A percentile compares a stretch with the other conserved stretches of the same genome.
These are phyloP conservation scores for Carposina sasakii DNA, from an alignment of 1,140 invertebrate genomes.

Conservation along the genomic window DNA sequence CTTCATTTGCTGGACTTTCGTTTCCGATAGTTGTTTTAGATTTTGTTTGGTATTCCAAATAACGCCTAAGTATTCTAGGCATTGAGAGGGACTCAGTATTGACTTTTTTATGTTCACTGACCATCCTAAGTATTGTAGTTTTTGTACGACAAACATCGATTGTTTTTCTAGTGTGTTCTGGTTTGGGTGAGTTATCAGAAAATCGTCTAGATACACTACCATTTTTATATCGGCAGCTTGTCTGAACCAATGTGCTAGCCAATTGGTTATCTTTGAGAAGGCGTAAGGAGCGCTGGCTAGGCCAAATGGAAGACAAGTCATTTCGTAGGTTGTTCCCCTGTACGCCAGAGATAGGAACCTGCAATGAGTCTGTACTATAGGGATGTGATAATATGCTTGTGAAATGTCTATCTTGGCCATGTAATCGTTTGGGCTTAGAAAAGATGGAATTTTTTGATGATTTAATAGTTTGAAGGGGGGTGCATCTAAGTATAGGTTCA, in stretches of 20 bases:
- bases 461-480: background rate
- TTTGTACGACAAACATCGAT: constrained; percentile 3
- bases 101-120: constrained; percentile 21
- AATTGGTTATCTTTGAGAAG: constrained; percentile 19
- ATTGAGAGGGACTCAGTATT: constrained; percentile 15
- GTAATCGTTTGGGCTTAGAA: constrained; percentile 20
- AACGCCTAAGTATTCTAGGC: constrained; percentile 21
- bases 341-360: constrained; percentile 14
- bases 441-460: constrained; percentile 1
- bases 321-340: constrained; percentile 3
- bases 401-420: constrained; percentile 27
- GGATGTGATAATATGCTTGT: constrained; percentile 49
- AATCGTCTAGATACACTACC: constrained; percentile 30
- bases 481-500: constrained; percentile 18
- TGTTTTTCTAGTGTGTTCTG: constrained; percentile 4
- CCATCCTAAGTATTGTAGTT: constrained; percentile 24
- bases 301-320: constrained; percentile 26
- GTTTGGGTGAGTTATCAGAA: constrained; percentile 8
- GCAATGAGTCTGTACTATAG: constrained; percentile 9
- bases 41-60: constrained; percentile 11
- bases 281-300: constrained; percentile 13
- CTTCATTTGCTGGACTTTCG: constrained; percentile 1
- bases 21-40: constrained; percentile 7
- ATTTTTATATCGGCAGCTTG: constrained; percentile 13
- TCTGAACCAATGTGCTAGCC: constrained; percentile 18